Base-by-base conservation (phyloP, 2,888 invertebrate genomes). In the Macaria liturata region DNA sequence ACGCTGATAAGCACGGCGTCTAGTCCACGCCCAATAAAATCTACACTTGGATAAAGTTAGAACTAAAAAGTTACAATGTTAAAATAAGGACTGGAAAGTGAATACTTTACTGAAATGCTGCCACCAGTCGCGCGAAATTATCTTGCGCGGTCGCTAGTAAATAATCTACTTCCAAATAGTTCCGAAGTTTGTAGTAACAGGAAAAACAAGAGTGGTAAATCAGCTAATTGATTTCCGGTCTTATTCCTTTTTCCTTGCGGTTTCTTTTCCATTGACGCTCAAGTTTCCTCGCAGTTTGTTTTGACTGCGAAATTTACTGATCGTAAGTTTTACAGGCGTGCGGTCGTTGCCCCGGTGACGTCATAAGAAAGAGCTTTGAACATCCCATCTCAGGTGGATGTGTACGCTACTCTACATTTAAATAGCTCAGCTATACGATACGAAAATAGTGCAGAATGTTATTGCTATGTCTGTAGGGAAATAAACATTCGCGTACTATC, bases 291-390 rank as follows among this genome's bases (percentile, higher is more conserved):
- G 46, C 54, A 67, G 77, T 80, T 84, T 88, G 85, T 86, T 88
- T 86, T 87, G 87, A 80, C 83, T 86, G 89, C 84, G 78, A 88
- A 86, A 83, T 80, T 83, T 72, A 75, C 74, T 75, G 74, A 80
- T 78, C 72, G 75, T 71, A 75, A 82, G 78, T 84, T 88, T 86
- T 82, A 81, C 75, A 78, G 76, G 73, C 65, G 64, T 3, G 4
- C 74, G 88, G 81, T 86, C 85, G 71, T 77, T 81, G 84, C 66
- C 79, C 89, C 62, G 70, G 59, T 86, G 86, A 86, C 85, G 87
- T 87, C 86, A 84, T 59, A 49, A 3, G 54, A 50, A 76, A 76
- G 75, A 79, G 68, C 70, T 70, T 64, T 65, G 70, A 69, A 62
- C 55, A 66, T 68, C 60, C 70, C 68, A 66, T 68, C 69, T 65